Percentiles rank a stretch among this genome's conserved stretches.
Evolutionary conservation across 2,888 invertebrate species (phyloP).

Genomic region (Trichogramma dendrolimi): DNA sequence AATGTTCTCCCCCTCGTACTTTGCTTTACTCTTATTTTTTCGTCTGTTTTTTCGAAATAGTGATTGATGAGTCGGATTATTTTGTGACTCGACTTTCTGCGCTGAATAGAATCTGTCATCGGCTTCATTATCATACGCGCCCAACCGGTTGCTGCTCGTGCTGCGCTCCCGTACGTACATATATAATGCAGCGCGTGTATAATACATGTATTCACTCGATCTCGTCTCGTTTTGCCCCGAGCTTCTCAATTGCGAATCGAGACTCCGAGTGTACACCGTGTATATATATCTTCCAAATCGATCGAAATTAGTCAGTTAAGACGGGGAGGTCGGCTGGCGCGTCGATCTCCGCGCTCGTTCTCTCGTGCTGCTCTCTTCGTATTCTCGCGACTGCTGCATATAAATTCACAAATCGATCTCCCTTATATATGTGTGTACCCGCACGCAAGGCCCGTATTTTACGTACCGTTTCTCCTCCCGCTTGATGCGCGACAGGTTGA

Average conservation of each 20-base stretch:
- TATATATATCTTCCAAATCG: constrained; percentile 17
- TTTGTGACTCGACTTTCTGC: constrained; percentile 14
- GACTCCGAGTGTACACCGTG: too few relatives aligned
- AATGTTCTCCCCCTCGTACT: too few relatives aligned
- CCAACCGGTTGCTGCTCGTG: not conserved
- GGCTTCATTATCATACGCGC: constrained; percentile 22
- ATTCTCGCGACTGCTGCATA: too few relatives aligned
- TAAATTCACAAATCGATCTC: too few relatives aligned
- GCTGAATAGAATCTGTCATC: constrained; percentile 23
- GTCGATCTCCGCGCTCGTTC: not conserved
- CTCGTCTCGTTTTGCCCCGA: not conserved
- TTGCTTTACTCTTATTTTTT: not conserved
- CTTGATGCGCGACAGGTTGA: constrained; percentile 2
- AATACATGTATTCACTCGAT: not conserved
- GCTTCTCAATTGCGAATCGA: too few relatives aligned
- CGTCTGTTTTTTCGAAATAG: not conserved
- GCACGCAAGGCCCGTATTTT: too few relatives aligned
- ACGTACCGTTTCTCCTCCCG: too few relatives aligned
- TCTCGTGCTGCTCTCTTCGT: too few relatives aligned
- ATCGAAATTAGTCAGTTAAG: constrained; percentile 26
- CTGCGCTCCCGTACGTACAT: too few relatives aligned
- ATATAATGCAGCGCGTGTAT: not conserved
- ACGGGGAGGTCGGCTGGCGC: constrained; percentile 3
- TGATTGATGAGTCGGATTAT: constrained; percentile 26
- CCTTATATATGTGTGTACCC: too few relatives aligned